Evolutionary conservation across 23 tunicate genomes (phyloP).

Genomic region (Botrylloides violaceus): DNA sequence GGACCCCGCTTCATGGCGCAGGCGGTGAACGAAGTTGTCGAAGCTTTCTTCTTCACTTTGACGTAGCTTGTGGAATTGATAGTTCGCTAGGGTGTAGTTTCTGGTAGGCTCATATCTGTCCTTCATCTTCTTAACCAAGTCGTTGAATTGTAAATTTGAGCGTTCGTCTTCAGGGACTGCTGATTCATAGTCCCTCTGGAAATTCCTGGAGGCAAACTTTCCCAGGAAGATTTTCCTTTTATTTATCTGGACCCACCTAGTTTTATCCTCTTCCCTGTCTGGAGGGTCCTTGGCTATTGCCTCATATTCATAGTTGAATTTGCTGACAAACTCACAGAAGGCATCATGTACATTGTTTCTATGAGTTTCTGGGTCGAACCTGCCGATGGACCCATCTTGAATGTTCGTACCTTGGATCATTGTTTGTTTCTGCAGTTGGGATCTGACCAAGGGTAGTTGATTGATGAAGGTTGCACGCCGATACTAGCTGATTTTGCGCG

Average conservation of each 20-base stretch:
- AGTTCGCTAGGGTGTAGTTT: neutral
- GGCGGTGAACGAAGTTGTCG: neutral
- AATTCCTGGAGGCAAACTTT: neutral
- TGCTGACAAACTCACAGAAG: too few relatives aligned
- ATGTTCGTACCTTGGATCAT: neutral
- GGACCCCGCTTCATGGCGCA: neutral
- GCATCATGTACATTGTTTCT: neutral
- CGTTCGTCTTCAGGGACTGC: neutral
- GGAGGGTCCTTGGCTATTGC: constrained; percentile 1
- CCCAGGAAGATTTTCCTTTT: neutral
- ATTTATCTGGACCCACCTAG: neutral
- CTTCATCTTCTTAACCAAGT: neutral
- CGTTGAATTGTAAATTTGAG: neutral
- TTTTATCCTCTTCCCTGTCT: neutral
- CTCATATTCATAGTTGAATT: neutral
- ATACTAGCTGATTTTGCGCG: too few relatives aligned
- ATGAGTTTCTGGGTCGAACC: neutral
- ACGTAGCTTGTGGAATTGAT: neutral
- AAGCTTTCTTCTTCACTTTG: neutral
- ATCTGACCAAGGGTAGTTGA: too few relatives aligned
- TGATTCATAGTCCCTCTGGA: neutral
- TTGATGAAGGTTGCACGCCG: too few relatives aligned
- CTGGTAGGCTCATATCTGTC: neutral
- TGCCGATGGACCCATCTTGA: neutral
- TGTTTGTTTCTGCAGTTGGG: too few relatives aligned